Percentiles rank a stretch among this genome's conserved stretches.
Conservation (phyloP, 2,888 invertebrate genomes). For the Phyllotreta cruciferae region DNA sequence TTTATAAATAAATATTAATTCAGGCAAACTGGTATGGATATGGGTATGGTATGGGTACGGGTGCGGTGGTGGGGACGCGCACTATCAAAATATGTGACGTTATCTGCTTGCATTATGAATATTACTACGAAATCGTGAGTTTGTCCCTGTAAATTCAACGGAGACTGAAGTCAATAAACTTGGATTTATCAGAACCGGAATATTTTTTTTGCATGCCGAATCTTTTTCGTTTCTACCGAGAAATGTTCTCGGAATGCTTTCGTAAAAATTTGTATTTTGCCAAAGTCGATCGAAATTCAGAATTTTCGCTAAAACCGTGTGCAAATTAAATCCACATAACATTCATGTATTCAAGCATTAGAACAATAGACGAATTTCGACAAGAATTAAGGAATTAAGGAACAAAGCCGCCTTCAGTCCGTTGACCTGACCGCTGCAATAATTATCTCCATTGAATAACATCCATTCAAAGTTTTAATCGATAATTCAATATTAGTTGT, state of each 20-base stretch:
- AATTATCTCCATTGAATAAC: not conserved
- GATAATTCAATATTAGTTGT: not conserved
- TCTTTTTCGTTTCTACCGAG: not conserved
- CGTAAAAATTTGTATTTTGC: not conserved
- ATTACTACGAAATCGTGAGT: slow-evolving; percentile 27
- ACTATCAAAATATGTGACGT: slow-evolving; percentile 34
- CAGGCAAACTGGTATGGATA: slow-evolving; percentile 13
- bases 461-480: not conserved
- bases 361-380: too few species aligned
- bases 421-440: not conserved
- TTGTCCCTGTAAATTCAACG: slow-evolving; percentile 27
- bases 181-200: slow-evolving; percentile 14
- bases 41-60: not conserved
- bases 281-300: not conserved
- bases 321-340: too few species aligned
- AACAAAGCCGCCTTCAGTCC: not conserved
- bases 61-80: slow-evolving; percentile 2
- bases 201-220: not conserved
- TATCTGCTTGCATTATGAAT: slow-evolving; percentile 30
- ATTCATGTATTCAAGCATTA: too few species aligned
- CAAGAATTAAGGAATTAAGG: too few species aligned
- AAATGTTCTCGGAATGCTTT: too few species aligned
- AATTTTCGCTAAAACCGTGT: too few species aligned
- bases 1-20: slow-evolving; percentile 29
- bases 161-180: slow-evolving; percentile 26